Evolutionary conservation across 2,113 vertebrate genomes (phyloP), one percentile per base, ranked within the genome.

Genomic region (Otocyon megalotis): DNA sequence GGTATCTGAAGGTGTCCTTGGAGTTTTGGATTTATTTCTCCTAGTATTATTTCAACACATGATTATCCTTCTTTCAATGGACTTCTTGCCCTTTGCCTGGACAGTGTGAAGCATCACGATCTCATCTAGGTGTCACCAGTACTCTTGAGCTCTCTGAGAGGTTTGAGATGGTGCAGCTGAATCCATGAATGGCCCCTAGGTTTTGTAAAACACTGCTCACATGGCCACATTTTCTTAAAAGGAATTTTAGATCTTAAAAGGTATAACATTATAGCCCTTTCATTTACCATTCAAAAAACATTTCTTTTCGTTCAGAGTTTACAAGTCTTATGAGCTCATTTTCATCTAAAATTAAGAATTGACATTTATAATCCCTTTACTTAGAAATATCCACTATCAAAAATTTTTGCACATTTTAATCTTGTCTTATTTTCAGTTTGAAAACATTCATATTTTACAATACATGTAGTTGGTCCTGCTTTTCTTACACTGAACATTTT

Each of bases 371-470:
- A 63, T 58, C 24, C 11, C 1, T 30, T 96, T 82, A 71, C 53
- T 20, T 72, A 81, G n/a, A 74, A 30, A 85, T 58, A 95, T 1
- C 56, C 20, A 56, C 37, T 71, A 7, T 30, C 56, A 9, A 62
- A 85, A 63, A 9, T 13, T 85, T 88, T 71, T 76, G 11, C 43
- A 83, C 12, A 60, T 88, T 94, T 96, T 81, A 83, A 37, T 67
- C 22, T 0, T 13, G 3, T n/a, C 30, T 89, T 83, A 20, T 96
- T 90, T 93, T 58, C 63, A 54, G 19, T 77, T 90, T 30, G 48
- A 97, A 97, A 92, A 16, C 71, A 72, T 93, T 93, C 37, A 28
- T 84, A 53, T 72, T 93, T 95, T 92, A 85, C 37, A 43, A 10
- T 28, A 16, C 9, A 76, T 88, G 35, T 62, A 60, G 8, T 71